Base-by-base conservation (phyloP, 2,888 invertebrate genomes). In the Zele albiditarsus region DNA sequence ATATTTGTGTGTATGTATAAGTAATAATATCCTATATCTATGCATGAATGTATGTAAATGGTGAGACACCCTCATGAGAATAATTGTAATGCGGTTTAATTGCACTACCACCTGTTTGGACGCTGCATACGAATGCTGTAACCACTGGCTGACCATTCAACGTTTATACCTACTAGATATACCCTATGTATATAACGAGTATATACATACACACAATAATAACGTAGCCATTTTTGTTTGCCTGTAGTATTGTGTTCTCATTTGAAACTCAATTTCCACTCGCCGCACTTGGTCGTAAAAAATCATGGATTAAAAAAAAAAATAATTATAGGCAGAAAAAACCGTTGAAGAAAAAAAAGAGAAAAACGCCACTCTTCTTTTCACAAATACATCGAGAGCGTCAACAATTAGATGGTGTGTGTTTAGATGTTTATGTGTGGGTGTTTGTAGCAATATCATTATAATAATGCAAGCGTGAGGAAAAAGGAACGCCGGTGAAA, bases 21-120 rank as follows among this genome's bases (percentile, higher is more conserved):
- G 62, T 25, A 62, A 8, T 62, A n/a, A 14, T 28, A 62, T 14
- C 16, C 10, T 16, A 14, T 20, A n/a, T 63, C 33, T 31, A 20
- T 33, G 6, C 12, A 63, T 16, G 28, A 12, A n/a, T 63, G 38
- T 31, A 20, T 33, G 6, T 20, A 63, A 28, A 31, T 60, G 1
- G 28, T 6, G 60, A 20, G 28, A 31, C 33, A 38, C 6, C 31
- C 75, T 73, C 74, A 73, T 73, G 73, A 83, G 83, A 82, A 84
- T 85, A 87, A 83, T 82, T 85, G 84, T 86, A 86, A 86, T 84
- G 82, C 76, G 81, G 84, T 87, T 86, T 87, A 87, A 87, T 87
- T 86, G 85, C 82, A 82, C 83, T 81, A 78, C 84, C 86, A 86
- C 85, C 85, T 86, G 86, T 87, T 86, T 84, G 83, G 82, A 74